Percentiles rank a stretch among this genome's conserved stretches.
phyloP scores from a whole-genome alignment of 2,888 invertebrate species.

The Deilephila elpenor region DNA sequence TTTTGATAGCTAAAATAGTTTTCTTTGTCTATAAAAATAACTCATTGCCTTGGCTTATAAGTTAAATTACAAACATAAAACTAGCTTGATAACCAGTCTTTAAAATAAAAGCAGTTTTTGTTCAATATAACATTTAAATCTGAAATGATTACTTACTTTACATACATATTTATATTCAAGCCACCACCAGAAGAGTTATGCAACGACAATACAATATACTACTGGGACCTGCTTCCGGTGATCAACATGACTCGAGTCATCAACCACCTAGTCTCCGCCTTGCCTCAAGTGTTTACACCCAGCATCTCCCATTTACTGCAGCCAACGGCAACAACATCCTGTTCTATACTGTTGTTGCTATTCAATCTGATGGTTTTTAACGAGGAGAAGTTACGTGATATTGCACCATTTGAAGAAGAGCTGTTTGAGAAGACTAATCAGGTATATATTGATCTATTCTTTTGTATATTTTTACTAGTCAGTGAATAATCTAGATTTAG shows the following conservation, averaged over 20 bases:
- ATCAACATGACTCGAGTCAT: conserved; percentile 70
- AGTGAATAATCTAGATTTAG: too few relatives aligned
- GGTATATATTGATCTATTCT: conserved; percentile 38
- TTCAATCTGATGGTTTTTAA: conserved; percentile 69
- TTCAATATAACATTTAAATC: background rate
- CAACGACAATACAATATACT: conserved; percentile 68
- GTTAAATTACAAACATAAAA: too few relatives aligned
- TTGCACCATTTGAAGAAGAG: conserved; percentile 66
- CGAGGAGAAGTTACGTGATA: conserved; percentile 56
- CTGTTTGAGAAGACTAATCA: conserved; percentile 58
- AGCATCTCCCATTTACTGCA: conserved; percentile 66
- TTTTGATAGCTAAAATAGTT: too few relatives aligned
- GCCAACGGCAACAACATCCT: conserved; percentile 56
- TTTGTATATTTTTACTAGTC: too few relatives aligned
- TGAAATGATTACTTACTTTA: background rate
- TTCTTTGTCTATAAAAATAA: too few relatives aligned
- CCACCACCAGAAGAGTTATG: conserved; percentile 60
- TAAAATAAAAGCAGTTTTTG: too few relatives aligned
- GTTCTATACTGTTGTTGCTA: conserved; percentile 62
- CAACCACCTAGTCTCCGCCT: conserved; percentile 60
- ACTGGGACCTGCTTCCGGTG: conserved; percentile 71
- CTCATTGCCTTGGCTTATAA: too few relatives aligned
- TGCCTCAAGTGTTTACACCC: conserved; percentile 54
- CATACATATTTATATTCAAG: conserved; percentile 49
- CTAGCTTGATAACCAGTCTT: too few relatives aligned